Percentiles rank a stretch among this genome's conserved stretches.
Evolutionary conservation across 1,140 invertebrate species (phyloP).

Genomic region (Drosophila chauvacae): DNA sequence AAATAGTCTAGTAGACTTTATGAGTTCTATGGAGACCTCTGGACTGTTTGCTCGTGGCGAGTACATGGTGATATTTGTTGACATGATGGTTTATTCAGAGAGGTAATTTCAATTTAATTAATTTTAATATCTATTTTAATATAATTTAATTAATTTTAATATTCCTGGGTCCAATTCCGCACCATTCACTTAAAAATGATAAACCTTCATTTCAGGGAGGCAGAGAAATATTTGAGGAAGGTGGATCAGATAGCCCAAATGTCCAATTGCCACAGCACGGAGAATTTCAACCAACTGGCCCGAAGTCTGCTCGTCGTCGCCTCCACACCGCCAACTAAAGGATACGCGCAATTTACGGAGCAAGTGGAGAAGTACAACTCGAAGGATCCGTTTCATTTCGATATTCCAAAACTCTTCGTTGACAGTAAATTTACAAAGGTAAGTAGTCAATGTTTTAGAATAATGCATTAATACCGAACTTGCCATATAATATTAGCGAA

Average conservation of each 20-base stretch:
- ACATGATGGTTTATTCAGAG: slow-evolving; percentile 92
- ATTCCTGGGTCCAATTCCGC: neutral
- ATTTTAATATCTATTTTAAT: too few species aligned
- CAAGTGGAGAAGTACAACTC: slow-evolving; percentile 91
- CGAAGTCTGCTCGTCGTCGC: slow-evolving; percentile 94
- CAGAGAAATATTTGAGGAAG: slow-evolving; percentile 94
- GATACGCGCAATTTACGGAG: slow-evolving; percentile 91
- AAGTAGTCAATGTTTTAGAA: slow-evolving; percentile 3
- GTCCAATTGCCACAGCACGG: slow-evolving; percentile 87
- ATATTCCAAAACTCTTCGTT: slow-evolving; percentile 84
- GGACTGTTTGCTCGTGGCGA: slow-evolving; percentile 95
- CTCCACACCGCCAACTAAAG: slow-evolving; percentile 91
- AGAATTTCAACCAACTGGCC: slow-evolving; percentile 89
- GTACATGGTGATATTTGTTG: slow-evolving; percentile 97
- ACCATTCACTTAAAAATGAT: neutral
- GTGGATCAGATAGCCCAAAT: slow-evolving; percentile 86
- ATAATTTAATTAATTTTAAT: neutral
- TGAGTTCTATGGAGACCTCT: slow-evolving; percentile 94
- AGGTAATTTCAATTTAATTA: slow-evolving; percentile 28
- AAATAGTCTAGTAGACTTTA: slow-evolving; percentile 93
- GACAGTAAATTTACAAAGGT: slow-evolving; percentile 87
- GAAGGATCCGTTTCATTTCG: slow-evolving; percentile 85
- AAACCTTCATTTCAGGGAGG: slow-evolving; percentile 86
- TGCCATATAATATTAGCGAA: neutral
- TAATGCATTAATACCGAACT: neutral